A percentile compares a stretch with the other conserved stretches of the same genome.
These are phyloP conservation scores for Watsonalla cultraria DNA, from an alignment of 2,888 invertebrate genomes.

Conservation along the genomic window DNA sequence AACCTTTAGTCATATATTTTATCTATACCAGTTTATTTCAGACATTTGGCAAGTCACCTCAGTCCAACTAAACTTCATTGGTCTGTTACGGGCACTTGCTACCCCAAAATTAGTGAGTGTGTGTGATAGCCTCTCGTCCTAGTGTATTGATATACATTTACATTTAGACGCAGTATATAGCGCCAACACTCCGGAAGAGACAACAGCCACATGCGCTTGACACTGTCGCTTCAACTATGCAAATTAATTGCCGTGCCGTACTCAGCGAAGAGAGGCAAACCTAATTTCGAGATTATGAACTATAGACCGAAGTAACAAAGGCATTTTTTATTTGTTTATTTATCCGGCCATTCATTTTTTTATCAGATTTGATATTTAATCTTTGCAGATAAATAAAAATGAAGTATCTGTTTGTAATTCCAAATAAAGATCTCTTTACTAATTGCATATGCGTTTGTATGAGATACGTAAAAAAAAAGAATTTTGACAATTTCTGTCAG, in stretches of 20 bases:
- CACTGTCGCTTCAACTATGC: conserved; percentile 47
- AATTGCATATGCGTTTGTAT: too few species aligned
- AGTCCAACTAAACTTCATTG: background rate
- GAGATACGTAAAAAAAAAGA: too few species aligned
- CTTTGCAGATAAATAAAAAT: too few species aligned
- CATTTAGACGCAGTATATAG: background rate
- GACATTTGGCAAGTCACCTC: background rate
- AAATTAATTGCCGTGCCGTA: conserved; percentile 52
- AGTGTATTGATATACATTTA: background rate
- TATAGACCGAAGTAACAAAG: conserved; percentile 6
- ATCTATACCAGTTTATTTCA: too few species aligned
- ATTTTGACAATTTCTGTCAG: too few species aligned
- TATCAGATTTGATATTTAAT: too few species aligned
- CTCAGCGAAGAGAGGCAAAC: conserved; percentile 29
- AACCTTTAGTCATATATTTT: too few species aligned
- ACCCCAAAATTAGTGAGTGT: background rate
- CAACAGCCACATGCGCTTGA: conserved; percentile 25
- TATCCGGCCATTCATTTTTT: too few species aligned
- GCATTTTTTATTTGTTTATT: too few species aligned
- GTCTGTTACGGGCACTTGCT: background rate
- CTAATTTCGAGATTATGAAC: conserved; percentile 26
- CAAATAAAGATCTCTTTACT: too few species aligned
- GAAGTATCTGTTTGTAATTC: too few species aligned
- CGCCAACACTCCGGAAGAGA: conserved; percentile 8
- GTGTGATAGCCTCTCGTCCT: background rate